Evolutionary conservation across 2,888 invertebrate species (phyloP), one percentile per base, ranked within the genome.

Genomic region (Boloria euphrosyne): DNA sequence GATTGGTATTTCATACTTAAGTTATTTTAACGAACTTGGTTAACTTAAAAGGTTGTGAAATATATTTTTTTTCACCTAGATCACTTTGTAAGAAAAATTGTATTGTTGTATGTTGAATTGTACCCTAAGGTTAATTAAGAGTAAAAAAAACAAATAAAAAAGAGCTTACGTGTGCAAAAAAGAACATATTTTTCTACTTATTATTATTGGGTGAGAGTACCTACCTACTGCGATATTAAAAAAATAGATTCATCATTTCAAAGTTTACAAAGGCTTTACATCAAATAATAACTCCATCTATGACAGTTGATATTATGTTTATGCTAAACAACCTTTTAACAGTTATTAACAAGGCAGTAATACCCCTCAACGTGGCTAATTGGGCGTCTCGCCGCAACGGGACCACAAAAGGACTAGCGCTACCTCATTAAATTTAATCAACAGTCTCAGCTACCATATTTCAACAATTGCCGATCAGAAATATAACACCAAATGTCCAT

Each of bases 371-470:
- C 69, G 66, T 70, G 67, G 55, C 80, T 88, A 89, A 89, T 89
- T 88, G 85, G 84, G 76, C 81, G 73, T 78, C 77, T 76, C 76
- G 62, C 79, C 84, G 80, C 84, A 83, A 81, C 80, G 65, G 69
- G 70, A 71, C 69, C 83, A 80, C 85, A 83, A 82, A 82, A 64
- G 68, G 71, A 72, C 69, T 81, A 77, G 73, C 77, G 71, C 73
- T 62, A 55, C 75, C 83, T 88, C 87, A 86, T 89, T 89, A 89
- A 87, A 81, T 89, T 86, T 85, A 79, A 87, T 78, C 74, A 67
- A 74, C 75, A 71, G 76, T 81, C 81, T 81, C 78, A 72, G 66
- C 83, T 83, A 80, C 74, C 75, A 78, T 77, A 73, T 74, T 75
- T 78, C 78, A 77, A 73, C 77, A 76, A 77, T 78, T 81, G 82